Percentiles rank a stretch among this genome's conserved stretches.
Conservation (phyloP, 2,888 invertebrate genomes). For the Ochropleura leucogaster region DNA sequence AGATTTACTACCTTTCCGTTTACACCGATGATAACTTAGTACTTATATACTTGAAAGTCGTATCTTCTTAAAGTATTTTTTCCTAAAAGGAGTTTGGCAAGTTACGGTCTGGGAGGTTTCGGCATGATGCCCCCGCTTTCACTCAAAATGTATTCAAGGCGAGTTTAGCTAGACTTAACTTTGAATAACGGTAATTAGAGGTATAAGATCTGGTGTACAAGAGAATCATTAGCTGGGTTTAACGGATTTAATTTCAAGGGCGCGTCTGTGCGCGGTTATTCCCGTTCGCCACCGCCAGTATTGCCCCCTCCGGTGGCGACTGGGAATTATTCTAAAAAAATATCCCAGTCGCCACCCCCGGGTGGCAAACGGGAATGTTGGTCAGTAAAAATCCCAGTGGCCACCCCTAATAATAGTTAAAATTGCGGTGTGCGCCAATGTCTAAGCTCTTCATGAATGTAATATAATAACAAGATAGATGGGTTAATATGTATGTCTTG, state of each 20-base stretch:
- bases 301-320: no score
- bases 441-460: slow-evolving; percentile 29
- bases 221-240: slow-evolving; percentile 51
- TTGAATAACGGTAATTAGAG: slow-evolving; percentile 57
- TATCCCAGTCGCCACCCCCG: no score
- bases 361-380: no score
- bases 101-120: slow-evolving; percentile 15
- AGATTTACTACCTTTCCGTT: slow-evolving; percentile 59
- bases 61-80: slow-evolving; percentile 39
- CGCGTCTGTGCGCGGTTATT: slow-evolving; percentile 1
- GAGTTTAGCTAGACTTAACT: slow-evolving; percentile 44
- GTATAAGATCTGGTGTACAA: slow-evolving; percentile 42
- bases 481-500: not conserved
- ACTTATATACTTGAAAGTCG: slow-evolving; percentile 39
- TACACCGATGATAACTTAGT: slow-evolving; percentile 54
- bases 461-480: slow-evolving; percentile 17
- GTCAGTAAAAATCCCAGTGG: no score
- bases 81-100: slow-evolving; percentile 39
- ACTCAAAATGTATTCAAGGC: slow-evolving; percentile 45
- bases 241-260: slow-evolving; percentile 45
- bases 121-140: slow-evolving; percentile 30
- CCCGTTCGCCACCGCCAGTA: no score
- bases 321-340: no score
- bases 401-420: no score
- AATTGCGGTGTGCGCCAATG: slow-evolving; percentile 18